Base-by-base conservation (phyloP, 1,140 invertebrate species). In the Drosophila littoralis region DNA sequence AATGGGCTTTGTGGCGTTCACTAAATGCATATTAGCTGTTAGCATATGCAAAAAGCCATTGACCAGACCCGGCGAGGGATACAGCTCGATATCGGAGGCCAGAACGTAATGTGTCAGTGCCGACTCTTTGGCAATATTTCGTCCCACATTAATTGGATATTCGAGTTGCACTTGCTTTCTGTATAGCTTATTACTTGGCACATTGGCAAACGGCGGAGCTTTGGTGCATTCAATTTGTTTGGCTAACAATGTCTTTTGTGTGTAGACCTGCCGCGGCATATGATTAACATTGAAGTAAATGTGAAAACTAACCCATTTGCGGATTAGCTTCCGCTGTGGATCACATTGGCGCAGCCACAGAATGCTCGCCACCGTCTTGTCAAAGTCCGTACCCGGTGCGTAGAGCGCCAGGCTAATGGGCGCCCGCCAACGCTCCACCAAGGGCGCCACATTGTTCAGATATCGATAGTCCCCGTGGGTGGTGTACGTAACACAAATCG, bases 391-490 rank as follows among this genome's bases (percentile, higher is more conserved):
- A 6, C 96, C 96, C 0, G 96, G 96, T 22, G 96, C 95, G 92
- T 97, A 96, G 33, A 97, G 93, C 0, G 96, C 95, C 36, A 97
- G 84, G 76, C 96, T 96, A 2, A 97, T 93, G 0, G 96, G 96
- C 8, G 93, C 93, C 78, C 93, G 93, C 94, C 94, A 95, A 81
- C 93, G 93, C 81, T 97, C 94, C 74, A 97, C 93, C 72, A 98
- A 93, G 36, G 96, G 96, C 84, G 95, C 94, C 64, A 98, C 93
- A 93, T 98, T 98, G 91, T 98, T 96, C 81, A 98, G 94, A 93
- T 97, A 98, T 63, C 97, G 96, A 88, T 95, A 97, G 84, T 97
- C 97, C 0, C 96, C 97, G 92, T 98, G 97, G 1, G 97, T 98
- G 1, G 97, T 97, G 83, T 98, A 97, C 0, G 97, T 98, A 32